Conservation (phyloP, 2,888 invertebrate genomes). For the Digitonthophagus gazella region DNA sequence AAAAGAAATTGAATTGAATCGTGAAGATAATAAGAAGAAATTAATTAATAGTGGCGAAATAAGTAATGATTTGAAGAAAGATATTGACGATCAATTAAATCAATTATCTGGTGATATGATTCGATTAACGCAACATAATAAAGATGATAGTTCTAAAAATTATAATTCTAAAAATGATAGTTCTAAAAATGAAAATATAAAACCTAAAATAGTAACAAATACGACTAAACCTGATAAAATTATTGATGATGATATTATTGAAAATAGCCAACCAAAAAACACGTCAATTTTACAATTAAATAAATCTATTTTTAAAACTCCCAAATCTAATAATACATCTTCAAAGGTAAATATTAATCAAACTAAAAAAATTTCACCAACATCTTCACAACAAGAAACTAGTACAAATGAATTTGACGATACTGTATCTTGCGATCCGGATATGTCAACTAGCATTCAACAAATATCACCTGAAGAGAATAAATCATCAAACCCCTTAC, state of each 20-base stretch:
- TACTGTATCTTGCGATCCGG: constrained; percentile 3
- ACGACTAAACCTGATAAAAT: background rate
- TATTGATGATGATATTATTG: constrained; percentile 3
- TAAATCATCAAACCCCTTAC: background rate
- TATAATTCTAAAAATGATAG: background rate
- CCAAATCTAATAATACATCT: background rate
- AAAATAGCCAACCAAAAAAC: constrained; percentile 5
- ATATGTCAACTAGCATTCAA: background rate
- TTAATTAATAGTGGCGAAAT: background rate
- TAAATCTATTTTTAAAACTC: background rate
- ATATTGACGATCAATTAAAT: too few species aligned
- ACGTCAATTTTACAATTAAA: background rate
- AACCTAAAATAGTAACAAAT: background rate
- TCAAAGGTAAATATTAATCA: background rate
- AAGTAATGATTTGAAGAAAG: too few species aligned
- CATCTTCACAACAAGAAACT: too few species aligned
- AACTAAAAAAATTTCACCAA: too few species aligned
- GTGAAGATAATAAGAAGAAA: background rate
- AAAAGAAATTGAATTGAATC: background rate
- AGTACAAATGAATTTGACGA: background rate
- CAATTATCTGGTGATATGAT: background rate
- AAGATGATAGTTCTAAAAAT: background rate
- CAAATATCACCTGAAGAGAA: background rate
- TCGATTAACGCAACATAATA: background rate
- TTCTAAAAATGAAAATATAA: background rate